These are phyloP conservation scores for Lagocephalus sceleratus DNA, from an alignment of 2,797 vertebrate species.

Conservation along the genomic window DNA sequence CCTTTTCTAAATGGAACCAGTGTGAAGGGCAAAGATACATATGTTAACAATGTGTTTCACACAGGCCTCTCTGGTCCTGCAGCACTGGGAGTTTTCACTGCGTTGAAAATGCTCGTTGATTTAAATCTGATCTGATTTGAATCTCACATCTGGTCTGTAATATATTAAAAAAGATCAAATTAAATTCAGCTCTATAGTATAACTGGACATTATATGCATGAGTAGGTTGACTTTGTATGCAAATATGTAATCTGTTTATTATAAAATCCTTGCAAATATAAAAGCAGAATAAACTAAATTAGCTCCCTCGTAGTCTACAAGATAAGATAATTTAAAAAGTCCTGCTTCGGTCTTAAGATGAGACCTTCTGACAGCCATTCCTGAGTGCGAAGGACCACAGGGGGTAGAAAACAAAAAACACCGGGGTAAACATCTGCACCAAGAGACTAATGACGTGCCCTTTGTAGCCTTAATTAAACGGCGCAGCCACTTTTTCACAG, in stretches of 20 bases:
- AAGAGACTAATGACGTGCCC: neutral
- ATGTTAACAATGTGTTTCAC: conserved; percentile 73
- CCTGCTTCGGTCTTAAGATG: conserved; percentile 75
- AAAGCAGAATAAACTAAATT: neutral
- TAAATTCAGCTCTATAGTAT: neutral
- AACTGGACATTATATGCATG: no score
- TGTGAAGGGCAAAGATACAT: conserved; percentile 72
- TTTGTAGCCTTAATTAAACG: conserved; percentile 23
- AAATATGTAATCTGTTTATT: neutral
- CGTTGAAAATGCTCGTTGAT: conserved; percentile 22
- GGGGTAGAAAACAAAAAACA: conserved; percentile 3
- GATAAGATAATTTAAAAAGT: conserved; percentile 50
- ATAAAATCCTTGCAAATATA: neutral
- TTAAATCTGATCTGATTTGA: conserved; percentile 28
- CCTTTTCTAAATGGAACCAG: conserved; percentile 65
- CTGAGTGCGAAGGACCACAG: conserved; percentile 76
- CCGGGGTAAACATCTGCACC: neutral
- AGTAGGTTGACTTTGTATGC: neutral
- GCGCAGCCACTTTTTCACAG: conserved; percentile 11
- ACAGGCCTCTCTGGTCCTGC: conserved; percentile 49
- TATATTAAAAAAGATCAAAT: conserved; percentile 20
- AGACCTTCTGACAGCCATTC: conserved; percentile 80
- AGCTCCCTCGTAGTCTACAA: neutral
- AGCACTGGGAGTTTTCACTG: conserved; percentile 36
- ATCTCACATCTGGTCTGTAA: neutral